Base-by-base conservation (phyloP, 2,888 invertebrate species). In the Callyntrura guangdongensis region DNA sequence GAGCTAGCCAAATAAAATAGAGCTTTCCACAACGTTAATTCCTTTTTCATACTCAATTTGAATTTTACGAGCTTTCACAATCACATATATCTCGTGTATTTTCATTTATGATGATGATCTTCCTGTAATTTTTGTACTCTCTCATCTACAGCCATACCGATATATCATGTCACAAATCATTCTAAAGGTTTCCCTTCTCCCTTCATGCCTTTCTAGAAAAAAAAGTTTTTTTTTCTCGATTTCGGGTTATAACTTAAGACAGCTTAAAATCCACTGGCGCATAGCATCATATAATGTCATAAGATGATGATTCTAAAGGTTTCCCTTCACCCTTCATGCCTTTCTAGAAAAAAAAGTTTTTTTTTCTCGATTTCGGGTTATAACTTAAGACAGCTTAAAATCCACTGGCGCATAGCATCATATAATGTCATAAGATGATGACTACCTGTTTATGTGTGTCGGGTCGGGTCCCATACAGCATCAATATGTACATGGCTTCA, bases 1-100 rank as follows among this genome's bases (percentile, higher is more conserved):
- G 9, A 45, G n/a, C 59, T 11, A 22, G 25, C 36, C 36, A 59
- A 86, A 86, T 83, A 56, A 53, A 84, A 53, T 61, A 64, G 45
- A 47, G 20, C 64, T 83, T 83, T 83, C 83, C 47, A 45, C 74
- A 85, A 45, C 72, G 49, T 22, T 47, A 86, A 74, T 61, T 86
- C 69, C 74, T 59, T 74, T 86, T 86, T 61, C 36, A 85, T 72
- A 49, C 36, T 56, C 85, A 56, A 85, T 86, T 85, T 69, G 53
- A 69, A 84, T 69, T 79, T 79, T 67, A 86, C 53, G 79, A 79
- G 86, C 86, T 86, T 86, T 86, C 86, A 74, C 85, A 74, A 74
- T 59, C 69, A 14, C 5, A 47, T 49, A 22, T 27, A 20, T 17
- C 59, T 59, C 47, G 45, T 17, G 47, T 49, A 77, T 77, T 17